These are phyloP conservation scores for Cremastinae sp. DNA, from an alignment of 2,888 invertebrate species.

Conservation along the genomic window DNA sequence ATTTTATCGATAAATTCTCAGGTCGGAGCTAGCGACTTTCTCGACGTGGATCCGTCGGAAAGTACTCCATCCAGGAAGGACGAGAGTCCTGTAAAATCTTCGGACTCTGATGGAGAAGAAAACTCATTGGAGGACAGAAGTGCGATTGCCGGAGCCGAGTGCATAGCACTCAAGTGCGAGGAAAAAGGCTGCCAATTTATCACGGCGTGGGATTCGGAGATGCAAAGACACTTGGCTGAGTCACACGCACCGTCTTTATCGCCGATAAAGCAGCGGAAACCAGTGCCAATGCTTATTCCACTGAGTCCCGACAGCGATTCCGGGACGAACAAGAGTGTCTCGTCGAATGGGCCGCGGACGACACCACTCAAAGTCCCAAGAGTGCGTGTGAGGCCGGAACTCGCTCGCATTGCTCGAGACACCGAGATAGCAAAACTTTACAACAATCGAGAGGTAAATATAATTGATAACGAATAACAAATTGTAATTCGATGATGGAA, in stretches of 20 bases:
- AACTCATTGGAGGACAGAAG: slow-evolving; percentile 66
- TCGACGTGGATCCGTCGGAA: slow-evolving; percentile 64
- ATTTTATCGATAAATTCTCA: slow-evolving; percentile 45
- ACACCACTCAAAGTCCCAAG: slow-evolving; percentile 75
- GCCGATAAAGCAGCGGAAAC: slow-evolving; percentile 70
- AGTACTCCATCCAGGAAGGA: slow-evolving; percentile 31
- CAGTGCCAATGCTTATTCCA: slow-evolving; percentile 77
- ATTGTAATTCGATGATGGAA: not conserved
- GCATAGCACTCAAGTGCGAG: slow-evolving; percentile 80
- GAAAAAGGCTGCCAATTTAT: slow-evolving; percentile 83
- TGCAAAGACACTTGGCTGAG: slow-evolving; percentile 79
- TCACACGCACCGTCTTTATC: slow-evolving; percentile 69
- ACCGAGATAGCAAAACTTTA: slow-evolving; percentile 75
- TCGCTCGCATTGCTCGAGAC: slow-evolving; percentile 76
- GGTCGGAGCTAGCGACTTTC: slow-evolving; percentile 77
- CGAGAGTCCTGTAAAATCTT: slow-evolving; percentile 53
- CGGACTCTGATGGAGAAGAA: slow-evolving; percentile 52
- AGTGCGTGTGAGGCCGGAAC: slow-evolving; percentile 76
- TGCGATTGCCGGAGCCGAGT: slow-evolving; percentile 79
- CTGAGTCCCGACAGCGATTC: slow-evolving; percentile 67
- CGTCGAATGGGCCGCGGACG: slow-evolving; percentile 63
- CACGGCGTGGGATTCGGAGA: slow-evolving; percentile 83
- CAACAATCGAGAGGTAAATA: slow-evolving; percentile 72
- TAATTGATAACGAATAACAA: not conserved
- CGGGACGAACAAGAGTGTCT: slow-evolving; percentile 60